Evolutionary conservation across 92 coral and sea anemone genomes (phyloP), one percentile per base, ranked within the genome.

Genomic region (Palythoa caribaeorum): DNA sequence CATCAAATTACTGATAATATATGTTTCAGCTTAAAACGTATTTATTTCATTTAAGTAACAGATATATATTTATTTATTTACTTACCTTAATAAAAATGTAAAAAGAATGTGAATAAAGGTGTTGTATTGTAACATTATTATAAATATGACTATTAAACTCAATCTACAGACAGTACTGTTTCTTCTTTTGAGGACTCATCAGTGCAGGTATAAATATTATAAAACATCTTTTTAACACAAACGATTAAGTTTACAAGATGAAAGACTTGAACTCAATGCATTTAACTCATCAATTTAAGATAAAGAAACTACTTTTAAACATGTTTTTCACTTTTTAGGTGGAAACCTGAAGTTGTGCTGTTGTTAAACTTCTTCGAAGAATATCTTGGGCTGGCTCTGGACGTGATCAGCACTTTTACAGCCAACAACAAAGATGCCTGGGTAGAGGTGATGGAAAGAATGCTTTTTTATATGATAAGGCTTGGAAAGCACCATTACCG

Each of bases 361-460:
- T 38, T 89, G 37, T 37, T 89, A 2, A 83, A 21, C 0, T 89
- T 89, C 54, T 89, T 89, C 74, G 89, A 89, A n/a, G 92, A 89
- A 59, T 89, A 89, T 71, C 57, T 89, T 4, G 92, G 89, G 5
- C 15, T 84, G 65, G 63, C 92, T 2, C 37, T 84, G 6, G 89
- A 89, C 84, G 74, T 89, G 1, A 89, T 84, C 36, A 5, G 36
- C 17, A 76, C 89, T 3, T 89, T 83, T 21, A 39, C 52, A 14
- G 89, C 89, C 36, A 83, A 76, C 66, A 71, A 83, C 2, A 59
- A 44, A 57, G 73, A 80, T 35, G 69, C 70, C 38, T 81, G 91
- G 88, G 7, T 70, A 15, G 38, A 81, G 20, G 53, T 88, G 1
- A 1, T 88, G 39, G 35, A 51, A 20, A 12, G 83, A 15, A 11